Percentiles rank a stretch among this genome's conserved stretches.
Evolutionary conservation across 2,797 vertebrate species (phyloP).

Genomic region (Enteromius radiatus): DNA sequence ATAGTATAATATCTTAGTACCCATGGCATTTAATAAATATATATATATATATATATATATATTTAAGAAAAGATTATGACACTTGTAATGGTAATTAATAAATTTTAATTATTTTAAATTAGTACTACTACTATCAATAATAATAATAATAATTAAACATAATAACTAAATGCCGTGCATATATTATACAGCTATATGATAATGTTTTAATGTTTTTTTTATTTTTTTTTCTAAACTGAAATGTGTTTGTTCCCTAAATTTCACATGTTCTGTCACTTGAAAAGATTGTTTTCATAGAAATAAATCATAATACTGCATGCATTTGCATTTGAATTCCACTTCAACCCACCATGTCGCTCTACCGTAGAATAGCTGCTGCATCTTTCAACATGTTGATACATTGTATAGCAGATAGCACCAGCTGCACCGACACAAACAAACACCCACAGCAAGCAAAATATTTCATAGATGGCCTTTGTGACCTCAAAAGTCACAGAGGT

Average conservation of each 20-base stretch:
- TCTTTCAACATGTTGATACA: not conserved
- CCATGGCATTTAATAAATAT: too few species aligned
- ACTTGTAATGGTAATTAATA: too few species aligned
- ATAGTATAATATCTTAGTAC: too few species aligned
- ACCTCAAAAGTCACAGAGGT: slow-evolving; percentile 21
- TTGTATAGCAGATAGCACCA: not conserved
- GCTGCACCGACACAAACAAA: slow-evolving; percentile 27
- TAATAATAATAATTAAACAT: too few species aligned
- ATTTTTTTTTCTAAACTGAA: not conserved
- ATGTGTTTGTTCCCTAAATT: not conserved
- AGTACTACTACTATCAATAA: too few species aligned
- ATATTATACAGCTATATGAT: too few species aligned
- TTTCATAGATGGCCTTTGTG: slow-evolving; percentile 3
- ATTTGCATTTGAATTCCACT: not conserved
- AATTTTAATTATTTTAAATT: too few species aligned
- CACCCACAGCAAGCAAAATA: slow-evolving; percentile 9
- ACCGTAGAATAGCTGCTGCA: not conserved
- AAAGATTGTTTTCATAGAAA: not conserved
- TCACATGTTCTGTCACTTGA: not conserved
- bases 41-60: too few species aligned
- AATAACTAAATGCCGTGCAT: not conserved
- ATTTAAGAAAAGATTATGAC: too few species aligned
- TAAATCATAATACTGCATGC: not conserved
- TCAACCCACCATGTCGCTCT: not conserved
- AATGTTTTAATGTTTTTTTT: too few species aligned